Conservation (phyloP, 2,113 vertebrate genomes). For the Malurus melanocephalus region DNA sequence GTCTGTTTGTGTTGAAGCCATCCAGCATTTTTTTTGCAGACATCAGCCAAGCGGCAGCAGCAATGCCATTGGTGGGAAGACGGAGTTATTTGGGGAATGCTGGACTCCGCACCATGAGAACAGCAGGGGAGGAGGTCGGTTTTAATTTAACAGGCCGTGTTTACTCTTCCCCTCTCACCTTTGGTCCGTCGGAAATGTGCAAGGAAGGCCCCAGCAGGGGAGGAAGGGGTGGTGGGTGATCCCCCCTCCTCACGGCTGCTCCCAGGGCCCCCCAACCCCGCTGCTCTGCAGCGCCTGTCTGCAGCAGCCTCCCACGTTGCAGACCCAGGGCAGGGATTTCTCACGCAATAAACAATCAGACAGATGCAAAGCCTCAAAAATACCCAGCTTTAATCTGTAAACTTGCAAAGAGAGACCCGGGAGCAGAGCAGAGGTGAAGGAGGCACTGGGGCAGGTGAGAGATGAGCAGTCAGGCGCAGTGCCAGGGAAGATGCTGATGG, state of each 20-base stretch:
- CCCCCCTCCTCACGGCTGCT: neutral
- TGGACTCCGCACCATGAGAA: constrained; percentile 60
- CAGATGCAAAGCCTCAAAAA: constrained; percentile 39
- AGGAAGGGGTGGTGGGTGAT: neutral
- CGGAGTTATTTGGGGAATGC: constrained; percentile 66
- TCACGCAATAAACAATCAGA: neutral
- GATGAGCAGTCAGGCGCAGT: fast-evolving
- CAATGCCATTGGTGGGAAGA: constrained; percentile 65
- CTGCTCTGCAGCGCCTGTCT: neutral
- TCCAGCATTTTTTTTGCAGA: constrained; percentile 53
- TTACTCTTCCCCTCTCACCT: constrained; percentile 62
- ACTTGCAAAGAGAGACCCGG: neutral
- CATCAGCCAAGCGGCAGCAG: constrained; percentile 38
- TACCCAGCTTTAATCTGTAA: constrained; percentile 45
- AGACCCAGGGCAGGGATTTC: neutral
- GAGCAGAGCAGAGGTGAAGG: neutral
- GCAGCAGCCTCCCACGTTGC: constrained; percentile 14
- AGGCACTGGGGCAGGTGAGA: neutral
- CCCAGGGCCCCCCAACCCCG: fast-evolving
- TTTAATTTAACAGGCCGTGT: constrained; percentile 64
- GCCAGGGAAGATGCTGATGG: neutral
- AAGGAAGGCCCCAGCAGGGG: neutral
- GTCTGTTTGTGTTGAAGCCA: constrained; percentile 27
- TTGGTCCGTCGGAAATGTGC: constrained; percentile 52
- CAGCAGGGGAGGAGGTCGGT: constrained; percentile 62